These are phyloP conservation scores for Ochlodes sylvanus DNA, from an alignment of 2,888 invertebrate genomes.

Conservation along the genomic window DNA sequence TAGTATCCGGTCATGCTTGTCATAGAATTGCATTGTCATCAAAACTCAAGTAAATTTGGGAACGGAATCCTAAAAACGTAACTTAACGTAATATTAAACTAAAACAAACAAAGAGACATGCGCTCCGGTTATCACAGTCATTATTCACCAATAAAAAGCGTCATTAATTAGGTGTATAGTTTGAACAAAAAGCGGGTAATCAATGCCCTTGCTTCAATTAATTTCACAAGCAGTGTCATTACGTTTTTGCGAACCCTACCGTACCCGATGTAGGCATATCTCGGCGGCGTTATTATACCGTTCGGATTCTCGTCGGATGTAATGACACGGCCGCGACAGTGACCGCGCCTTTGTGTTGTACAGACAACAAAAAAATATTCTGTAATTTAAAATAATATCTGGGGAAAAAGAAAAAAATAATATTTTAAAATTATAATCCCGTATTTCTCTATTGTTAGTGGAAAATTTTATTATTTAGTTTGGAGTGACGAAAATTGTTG, in stretches of 20 bases:
- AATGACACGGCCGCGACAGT: conserved; percentile 43
- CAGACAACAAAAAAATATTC: conserved; percentile 45
- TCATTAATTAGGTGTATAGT: conserved; percentile 1
- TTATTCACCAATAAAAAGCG: neutral
- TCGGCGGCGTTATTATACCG: conserved; percentile 16
- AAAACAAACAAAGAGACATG: neutral
- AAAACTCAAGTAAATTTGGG: too few species aligned
- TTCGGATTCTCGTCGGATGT: conserved; percentile 28
- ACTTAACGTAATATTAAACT: neutral
- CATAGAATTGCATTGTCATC: too few species aligned
- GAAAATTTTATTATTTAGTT: too few species aligned
- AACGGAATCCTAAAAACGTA: neutral
- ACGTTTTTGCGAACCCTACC: conserved; percentile 19
- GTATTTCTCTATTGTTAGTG: too few species aligned
- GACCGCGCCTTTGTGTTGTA: conserved; percentile 56
- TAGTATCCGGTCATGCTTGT: too few species aligned
- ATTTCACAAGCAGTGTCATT: conserved; percentile 23
- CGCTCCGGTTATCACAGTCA: neutral
- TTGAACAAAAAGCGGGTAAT: conserved; percentile 1
- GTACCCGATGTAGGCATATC: neutral
- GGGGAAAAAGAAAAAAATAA: neutral
- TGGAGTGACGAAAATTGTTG: too few species aligned
- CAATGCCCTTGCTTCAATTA: conserved; percentile 8
- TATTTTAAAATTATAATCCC: too few species aligned
- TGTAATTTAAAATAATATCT: neutral